Evolutionary conservation across 2,888 invertebrate species (phyloP).

Genomic region (Melieria crassipennis): DNA sequence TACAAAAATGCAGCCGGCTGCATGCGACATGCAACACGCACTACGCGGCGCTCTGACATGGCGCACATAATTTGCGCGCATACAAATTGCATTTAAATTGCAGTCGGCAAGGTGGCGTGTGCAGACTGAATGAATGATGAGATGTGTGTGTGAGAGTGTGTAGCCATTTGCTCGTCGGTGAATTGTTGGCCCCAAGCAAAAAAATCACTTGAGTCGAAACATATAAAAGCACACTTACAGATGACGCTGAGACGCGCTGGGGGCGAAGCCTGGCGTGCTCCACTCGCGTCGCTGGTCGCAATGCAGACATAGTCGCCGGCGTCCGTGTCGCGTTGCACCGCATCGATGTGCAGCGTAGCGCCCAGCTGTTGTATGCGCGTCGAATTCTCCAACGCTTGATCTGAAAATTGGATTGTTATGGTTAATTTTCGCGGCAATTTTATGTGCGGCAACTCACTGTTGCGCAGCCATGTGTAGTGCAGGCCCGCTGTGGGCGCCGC

Average conservation of each 20-base stretch:
- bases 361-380: conserved; percentile 61
- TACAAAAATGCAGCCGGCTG: too few relatives aligned
- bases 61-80: conserved; percentile 26
- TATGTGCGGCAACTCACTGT: conserved; percentile 54
- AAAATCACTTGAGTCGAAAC: background rate
- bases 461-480: conserved; percentile 62
- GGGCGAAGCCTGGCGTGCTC: conserved; percentile 65
- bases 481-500: conserved; percentile 55
- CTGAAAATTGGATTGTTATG: conserved; percentile 48
- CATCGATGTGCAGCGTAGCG: conserved; percentile 63
- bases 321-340: conserved; percentile 59
- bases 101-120: background rate
- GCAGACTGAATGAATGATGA: too few relatives aligned
- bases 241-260: conserved; percentile 64
- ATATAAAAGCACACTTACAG: conserved; percentile 51
- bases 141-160: too few relatives aligned
- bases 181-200: background rate
- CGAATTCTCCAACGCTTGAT: conserved; percentile 59
- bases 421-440: background rate
- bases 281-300: conserved; percentile 62
- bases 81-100: conserved; percentile 28
- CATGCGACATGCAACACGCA: too few relatives aligned
- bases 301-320: conserved; percentile 65
- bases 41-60: conserved; percentile 3
- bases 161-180: too few relatives aligned